These are phyloP conservation scores for Delia radicum DNA, from an alignment of 1,140 invertebrate genomes.

Conservation along the genomic window DNA sequence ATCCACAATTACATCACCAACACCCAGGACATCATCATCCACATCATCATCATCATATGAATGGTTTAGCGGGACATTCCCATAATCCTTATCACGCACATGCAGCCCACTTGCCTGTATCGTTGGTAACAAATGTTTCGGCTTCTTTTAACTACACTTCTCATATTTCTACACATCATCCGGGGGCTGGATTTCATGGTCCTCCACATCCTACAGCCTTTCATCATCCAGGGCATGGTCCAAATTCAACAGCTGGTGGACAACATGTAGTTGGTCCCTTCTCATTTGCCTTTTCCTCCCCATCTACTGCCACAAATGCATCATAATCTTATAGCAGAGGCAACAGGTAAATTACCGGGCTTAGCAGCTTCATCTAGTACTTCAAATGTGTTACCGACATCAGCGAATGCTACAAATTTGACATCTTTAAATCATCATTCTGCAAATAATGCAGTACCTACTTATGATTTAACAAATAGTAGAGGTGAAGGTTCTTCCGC, in stretches of 20 bases:
- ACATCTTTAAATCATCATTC: neutral
- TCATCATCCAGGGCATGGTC: conserved; percentile 33
- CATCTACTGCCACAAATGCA: conserved; percentile 58
- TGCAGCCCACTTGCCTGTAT: conserved; percentile 44
- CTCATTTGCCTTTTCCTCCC: conserved; percentile 62
- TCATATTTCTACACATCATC: conserved; percentile 52
- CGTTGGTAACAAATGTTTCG: conserved; percentile 52
- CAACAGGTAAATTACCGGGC: conserved; percentile 47
- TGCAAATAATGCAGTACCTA: neutral
- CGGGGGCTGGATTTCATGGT: neutral
- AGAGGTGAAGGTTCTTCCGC: conserved; percentile 11
- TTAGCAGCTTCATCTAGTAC: conserved; percentile 37
- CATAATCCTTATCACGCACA: conserved; percentile 40
- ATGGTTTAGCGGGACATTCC: conserved; percentile 29
- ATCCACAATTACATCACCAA: conserved; percentile 51
- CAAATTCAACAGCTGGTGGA: conserved; percentile 29
- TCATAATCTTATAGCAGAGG: conserved; percentile 52
- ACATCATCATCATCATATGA: conserved; percentile 42
- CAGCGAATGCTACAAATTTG: conserved; percentile 6
- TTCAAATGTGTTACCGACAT: too few species aligned
- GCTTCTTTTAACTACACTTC: conserved; percentile 54
- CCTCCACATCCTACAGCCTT: conserved; percentile 26
- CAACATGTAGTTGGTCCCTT: neutral
- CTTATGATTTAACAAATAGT: conserved; percentile 28
- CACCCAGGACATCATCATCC: conserved; percentile 44